Conservation (phyloP, 2,797 vertebrate genomes). For the Vultur gryphus region DNA sequence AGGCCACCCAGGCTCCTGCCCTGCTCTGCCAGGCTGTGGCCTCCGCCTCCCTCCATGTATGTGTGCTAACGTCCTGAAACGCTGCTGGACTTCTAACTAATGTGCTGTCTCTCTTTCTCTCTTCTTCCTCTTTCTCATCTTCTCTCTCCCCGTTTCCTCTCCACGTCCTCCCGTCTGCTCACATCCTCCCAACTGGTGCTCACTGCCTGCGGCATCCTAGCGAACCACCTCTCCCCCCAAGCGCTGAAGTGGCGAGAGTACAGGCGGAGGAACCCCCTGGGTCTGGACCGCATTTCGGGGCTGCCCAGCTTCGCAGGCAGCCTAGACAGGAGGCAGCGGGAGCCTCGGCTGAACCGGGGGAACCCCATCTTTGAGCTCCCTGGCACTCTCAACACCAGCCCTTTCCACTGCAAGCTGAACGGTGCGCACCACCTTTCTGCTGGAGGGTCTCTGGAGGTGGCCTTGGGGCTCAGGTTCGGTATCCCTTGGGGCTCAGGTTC, state of each 20-base stretch:
- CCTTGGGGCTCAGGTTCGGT: neutral
- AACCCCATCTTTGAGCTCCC: conserved; percentile 91
- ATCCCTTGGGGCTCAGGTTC: neutral
- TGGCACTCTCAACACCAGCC: conserved; percentile 66
- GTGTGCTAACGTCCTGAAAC: neutral
- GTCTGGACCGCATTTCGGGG: conserved; percentile 76
- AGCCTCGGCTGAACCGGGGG: conserved; percentile 75
- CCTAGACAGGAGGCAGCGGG: conserved; percentile 76
- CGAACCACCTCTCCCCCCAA: conserved; percentile 94
- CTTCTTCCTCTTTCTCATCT: neutral
- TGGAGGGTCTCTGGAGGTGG: neutral
- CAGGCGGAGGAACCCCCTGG: conserved; percentile 90
- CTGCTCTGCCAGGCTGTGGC: neutral
- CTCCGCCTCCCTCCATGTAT: neutral
- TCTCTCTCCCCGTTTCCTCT: neutral
- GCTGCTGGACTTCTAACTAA: conserved; percentile 5
- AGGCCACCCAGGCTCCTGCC: neutral
- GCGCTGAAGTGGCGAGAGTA: conserved; percentile 97
- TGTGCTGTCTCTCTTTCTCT: conserved; percentile 19
- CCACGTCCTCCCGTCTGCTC: neutral
- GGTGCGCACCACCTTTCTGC: conserved; percentile 74
- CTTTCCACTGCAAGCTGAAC: conserved; percentile 76
- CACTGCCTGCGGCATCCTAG: conserved; percentile 64
- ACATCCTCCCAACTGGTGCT: neutral
- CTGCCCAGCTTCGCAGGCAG: conserved; percentile 70